phyloP scores from a whole-genome alignment of 2,113 vertebrate genomes.

The Tragelaphus strepsiceros region DNA sequence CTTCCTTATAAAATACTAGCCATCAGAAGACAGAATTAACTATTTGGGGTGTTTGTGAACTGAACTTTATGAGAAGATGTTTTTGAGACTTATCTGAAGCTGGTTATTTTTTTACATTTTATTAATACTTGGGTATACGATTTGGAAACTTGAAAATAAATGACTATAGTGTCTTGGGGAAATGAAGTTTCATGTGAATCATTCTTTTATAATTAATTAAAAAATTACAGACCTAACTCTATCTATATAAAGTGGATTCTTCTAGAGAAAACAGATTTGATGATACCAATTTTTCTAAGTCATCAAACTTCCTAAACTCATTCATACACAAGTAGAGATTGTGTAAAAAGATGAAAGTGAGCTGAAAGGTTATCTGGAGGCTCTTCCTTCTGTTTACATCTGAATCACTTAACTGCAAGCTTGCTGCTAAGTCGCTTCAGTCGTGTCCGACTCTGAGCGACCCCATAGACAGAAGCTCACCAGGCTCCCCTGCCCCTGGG shows the following conservation, averaged over 20 bases:
- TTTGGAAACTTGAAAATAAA: slow-evolving; percentile 33
- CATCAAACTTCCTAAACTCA: neutral
- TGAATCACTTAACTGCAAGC: neutral
- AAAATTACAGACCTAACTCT: neutral
- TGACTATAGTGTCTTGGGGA: neutral
- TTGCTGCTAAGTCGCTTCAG: neutral
- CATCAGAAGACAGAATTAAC: neutral
- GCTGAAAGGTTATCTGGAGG: neutral
- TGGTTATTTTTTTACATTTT: neutral
- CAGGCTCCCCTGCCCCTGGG: no score
- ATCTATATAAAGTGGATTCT: neutral
- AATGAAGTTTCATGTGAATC: neutral
- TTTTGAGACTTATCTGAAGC: slow-evolving; percentile 5
- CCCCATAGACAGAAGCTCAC: no score
- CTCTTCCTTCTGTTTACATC: neutral
- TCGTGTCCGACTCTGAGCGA: no score
- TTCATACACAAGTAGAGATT: slow-evolving; percentile 14
- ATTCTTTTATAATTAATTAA: slow-evolving; percentile 12
- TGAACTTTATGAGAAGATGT: slow-evolving; percentile 2
- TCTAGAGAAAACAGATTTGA: neutral
- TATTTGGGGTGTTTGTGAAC: neutral
- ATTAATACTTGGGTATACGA: neutral
- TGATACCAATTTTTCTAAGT: neutral
- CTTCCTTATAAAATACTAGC: neutral
- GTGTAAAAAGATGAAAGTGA: neutral